phyloP scores from a whole-genome alignment of 92 coral and sea anemone species.

The Meandrina meandrites region DNA sequence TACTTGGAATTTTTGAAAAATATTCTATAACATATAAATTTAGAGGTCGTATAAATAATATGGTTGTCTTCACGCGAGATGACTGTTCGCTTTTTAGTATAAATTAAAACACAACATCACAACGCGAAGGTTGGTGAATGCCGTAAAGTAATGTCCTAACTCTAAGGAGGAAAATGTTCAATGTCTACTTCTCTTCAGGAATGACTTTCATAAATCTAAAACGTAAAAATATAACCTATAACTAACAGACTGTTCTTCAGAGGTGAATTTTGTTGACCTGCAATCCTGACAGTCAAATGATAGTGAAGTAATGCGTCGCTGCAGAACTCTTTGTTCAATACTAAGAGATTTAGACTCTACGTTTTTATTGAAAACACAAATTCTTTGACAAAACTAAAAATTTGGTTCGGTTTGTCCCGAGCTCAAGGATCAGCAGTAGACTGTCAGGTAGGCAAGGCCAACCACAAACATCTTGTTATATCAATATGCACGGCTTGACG shows the following conservation, averaged over 20 bases:
- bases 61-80: not conserved
- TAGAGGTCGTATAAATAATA: constrained; percentile 9
- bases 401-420: not conserved
- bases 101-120: not conserved
- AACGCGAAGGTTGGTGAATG: constrained; percentile 1
- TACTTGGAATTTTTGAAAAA: not conserved
- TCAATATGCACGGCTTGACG: not conserved
- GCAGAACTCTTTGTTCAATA: not conserved
- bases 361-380: not conserved
- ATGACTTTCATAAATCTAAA: not conserved
- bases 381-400: not conserved
- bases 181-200: not conserved
- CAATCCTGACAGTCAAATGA: not conserved
- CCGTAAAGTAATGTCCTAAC: constrained; percentile 1
- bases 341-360: not conserved
- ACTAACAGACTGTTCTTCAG: not conserved
- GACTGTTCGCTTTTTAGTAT: not conserved
- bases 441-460: no score
- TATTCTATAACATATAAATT: constrained; percentile 5
- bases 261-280: constrained; percentile 1
- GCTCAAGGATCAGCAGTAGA: not conserved
- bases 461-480: no score
- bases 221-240: not conserved
- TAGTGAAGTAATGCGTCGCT: not conserved
- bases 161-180: not conserved